Conservation (phyloP, 2,888 invertebrate species). For the Oscheius sp. region DNA sequence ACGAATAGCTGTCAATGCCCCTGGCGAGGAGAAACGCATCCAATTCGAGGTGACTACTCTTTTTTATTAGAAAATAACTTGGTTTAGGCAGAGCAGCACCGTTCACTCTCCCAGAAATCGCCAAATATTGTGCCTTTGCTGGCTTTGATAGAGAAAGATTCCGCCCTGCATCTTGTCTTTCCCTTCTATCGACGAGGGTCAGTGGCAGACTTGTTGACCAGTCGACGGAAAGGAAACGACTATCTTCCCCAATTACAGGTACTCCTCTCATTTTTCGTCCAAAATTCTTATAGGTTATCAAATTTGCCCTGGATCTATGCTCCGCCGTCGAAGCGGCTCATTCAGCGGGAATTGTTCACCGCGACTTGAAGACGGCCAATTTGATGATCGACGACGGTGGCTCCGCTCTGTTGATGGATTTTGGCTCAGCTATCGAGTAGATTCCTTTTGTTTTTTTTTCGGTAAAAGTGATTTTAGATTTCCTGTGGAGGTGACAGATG, state of each 20-base stretch:
- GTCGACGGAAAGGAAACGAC: neutral
- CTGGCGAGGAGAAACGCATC: conserved; percentile 14
- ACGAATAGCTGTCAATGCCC: conserved; percentile 47
- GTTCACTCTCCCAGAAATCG: neutral
- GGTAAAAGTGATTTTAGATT: conserved; percentile 51
- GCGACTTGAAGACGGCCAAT: conserved; percentile 88
- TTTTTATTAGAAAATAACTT: too few relatives aligned
- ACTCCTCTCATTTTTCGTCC: neutral
- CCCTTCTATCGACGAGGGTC: conserved; percentile 44
- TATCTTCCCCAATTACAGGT: conserved; percentile 20
- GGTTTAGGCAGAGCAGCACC: conserved; percentile 14
- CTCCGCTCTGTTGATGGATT: conserved; percentile 85
- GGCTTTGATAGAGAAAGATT: conserved; percentile 25
- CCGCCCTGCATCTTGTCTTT: conserved; percentile 39
- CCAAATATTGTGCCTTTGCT: conserved; percentile 17
- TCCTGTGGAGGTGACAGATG: conserved; percentile 73
- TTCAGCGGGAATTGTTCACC: conserved; percentile 65
- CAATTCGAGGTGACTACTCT: conserved; percentile 37
- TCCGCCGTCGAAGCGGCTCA: conserved; percentile 59
- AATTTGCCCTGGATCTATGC: conserved; percentile 46
- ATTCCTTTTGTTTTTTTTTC: too few relatives aligned
- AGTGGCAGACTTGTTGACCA: conserved; percentile 35
- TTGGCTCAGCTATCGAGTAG: conserved; percentile 78
- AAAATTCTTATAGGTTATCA: conserved; percentile 40
- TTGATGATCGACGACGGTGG: conserved; percentile 82